Evolutionary conservation across 2,797 vertebrate genomes (phyloP), one percentile per base, ranked within the genome.

Genomic region (Platyrinchus mystaceus): DNA sequence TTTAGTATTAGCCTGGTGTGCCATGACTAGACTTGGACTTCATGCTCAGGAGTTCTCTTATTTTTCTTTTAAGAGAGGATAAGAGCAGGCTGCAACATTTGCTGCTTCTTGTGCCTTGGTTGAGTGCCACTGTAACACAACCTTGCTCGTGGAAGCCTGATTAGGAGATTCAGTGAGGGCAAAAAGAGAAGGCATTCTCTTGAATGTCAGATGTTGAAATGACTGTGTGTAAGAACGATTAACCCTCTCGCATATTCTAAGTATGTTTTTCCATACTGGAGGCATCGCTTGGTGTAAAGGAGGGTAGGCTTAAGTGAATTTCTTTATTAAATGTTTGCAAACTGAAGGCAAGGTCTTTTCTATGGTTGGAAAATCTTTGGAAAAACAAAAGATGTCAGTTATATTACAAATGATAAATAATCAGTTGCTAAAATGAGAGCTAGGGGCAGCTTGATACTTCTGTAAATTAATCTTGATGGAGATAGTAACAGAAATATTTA

Each of bases 401-500:
- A 5, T 64, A 49, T 73, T 90, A 67, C 15, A 28, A 67, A 70
- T 70, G 24, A 39, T 74, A 90, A 83, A 87, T 83, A 58, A 46
- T 92, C 69, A 41, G 53, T 85, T 53, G 47, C 58, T 83, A 28
- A 58, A 78, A 44, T 59, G 53, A 87, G 36, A 77, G 41, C 41
- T 93, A 60, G 69, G 76, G 50, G 36, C 43, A 76, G 47, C 76
- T 92, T 81, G 39, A 63, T 88, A 44, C 28, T 91, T 81, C 37
- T 70, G 47, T 84, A 86, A 89, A 81, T 90, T 44, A 86, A 73
- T 84, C 52, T 84, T 84, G 49, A 64, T 85, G 43, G 64, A 84
- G 58, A 75, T 24, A 36, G 66, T 67, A 70, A 44, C 39, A 89
- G 64, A 79, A 84, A 87, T 93, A 92, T 83, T 84, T 84, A 81